Conservation (phyloP, 2,797 vertebrate genomes). For the Takifugu ocellatus region DNA sequence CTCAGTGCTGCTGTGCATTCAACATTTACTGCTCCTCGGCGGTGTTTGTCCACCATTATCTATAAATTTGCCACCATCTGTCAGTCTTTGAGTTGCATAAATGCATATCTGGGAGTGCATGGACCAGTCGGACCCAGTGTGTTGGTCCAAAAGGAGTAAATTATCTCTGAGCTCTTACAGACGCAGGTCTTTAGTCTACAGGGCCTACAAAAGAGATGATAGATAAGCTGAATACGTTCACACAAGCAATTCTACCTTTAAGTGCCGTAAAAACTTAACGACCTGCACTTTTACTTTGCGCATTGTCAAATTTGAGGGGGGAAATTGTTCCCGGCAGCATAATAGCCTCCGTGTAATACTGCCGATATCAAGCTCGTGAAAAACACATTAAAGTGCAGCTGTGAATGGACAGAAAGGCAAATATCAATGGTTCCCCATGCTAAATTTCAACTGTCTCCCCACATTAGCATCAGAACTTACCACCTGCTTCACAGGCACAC, state of each 20-base stretch:
- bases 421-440: constrained; percentile 14
- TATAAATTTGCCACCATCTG: too few relatives aligned
- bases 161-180: too few relatives aligned
- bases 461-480: constrained; percentile 22
- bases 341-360: not conserved
- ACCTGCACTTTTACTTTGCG: not conserved
- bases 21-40: too few relatives aligned
- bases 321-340: constrained; percentile 3
- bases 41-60: too few relatives aligned
- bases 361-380: constrained; percentile 11
- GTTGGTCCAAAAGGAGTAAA: too few relatives aligned
- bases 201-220: too few relatives aligned
- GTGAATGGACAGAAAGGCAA: constrained; percentile 21
- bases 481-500: constrained; percentile 6
- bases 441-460: constrained; percentile 37
- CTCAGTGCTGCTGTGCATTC: too few relatives aligned
- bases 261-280: not conserved
- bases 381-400: constrained; percentile 13
- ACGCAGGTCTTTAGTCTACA: too few relatives aligned
- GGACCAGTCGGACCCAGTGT: too few relatives aligned
- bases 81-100: too few relatives aligned
- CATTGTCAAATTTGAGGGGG: not conserved
- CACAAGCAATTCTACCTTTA: not conserved
- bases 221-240: not conserved
- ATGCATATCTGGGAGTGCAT: too few relatives aligned